A percentile compares a stretch with the other conserved stretches of the same genome.
phyloP scores from a whole-genome alignment of 2,797 vertebrate species.

The Poecilia picta region DNA sequence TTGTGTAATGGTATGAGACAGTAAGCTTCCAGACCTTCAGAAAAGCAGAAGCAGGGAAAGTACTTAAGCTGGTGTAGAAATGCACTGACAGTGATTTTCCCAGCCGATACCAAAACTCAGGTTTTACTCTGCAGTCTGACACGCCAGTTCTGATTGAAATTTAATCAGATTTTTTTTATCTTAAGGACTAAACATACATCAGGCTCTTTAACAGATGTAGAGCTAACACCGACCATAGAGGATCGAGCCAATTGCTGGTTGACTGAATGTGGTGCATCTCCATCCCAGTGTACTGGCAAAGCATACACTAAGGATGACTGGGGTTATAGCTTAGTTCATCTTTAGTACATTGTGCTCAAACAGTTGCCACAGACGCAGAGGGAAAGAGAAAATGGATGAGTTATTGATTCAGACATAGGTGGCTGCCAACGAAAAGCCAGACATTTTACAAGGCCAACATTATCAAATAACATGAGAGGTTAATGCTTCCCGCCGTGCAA shows the following conservation, averaged over 20 bases:
- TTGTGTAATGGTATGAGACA: constrained; percentile 50
- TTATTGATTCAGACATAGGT: constrained; percentile 14
- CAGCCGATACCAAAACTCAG: not conserved
- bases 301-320: constrained; percentile 21
- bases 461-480: constrained; percentile 17
- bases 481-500: constrained; percentile 3
- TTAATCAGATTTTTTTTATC: not conserved
- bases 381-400: constrained; percentile 7
- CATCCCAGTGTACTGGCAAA: not conserved
- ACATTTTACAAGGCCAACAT: constrained; percentile 9
- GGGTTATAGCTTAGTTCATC: constrained; percentile 19
- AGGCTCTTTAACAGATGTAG: not conserved
- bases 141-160: not conserved
- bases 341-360: constrained; percentile 10
- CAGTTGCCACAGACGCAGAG: constrained; percentile 5
- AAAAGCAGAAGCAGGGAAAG: constrained; percentile 19
- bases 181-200: not conserved
- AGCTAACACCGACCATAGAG: not conserved
- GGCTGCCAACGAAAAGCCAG: constrained; percentile 18
- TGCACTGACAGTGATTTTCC: not conserved
- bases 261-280: not conserved
- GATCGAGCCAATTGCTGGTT: not conserved
- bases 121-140: not conserved
- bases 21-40: constrained; percentile 36
- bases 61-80: constrained; percentile 12